Percentiles rank a stretch among this genome's conserved stretches.
phyloP scores from a whole-genome alignment of 2,113 vertebrate species.

The Rhineura floridana region DNA sequence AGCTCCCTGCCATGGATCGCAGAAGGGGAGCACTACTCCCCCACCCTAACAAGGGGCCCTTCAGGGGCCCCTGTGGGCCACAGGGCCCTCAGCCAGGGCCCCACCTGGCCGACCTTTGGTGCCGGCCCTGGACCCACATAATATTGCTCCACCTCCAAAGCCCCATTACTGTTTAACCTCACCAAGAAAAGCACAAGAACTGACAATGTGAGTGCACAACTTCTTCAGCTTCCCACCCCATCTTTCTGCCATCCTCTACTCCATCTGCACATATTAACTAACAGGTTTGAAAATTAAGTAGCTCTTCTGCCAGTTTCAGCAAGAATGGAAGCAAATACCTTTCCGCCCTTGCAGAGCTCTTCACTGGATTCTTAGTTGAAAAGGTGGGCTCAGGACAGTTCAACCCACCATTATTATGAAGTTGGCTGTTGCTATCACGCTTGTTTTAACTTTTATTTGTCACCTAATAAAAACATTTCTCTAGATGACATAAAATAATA shows the following conservation, averaged over 20 bases:
- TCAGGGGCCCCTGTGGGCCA: no score
- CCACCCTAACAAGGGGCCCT: no score
- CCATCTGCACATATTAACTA: neutral
- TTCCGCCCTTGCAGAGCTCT: neutral
- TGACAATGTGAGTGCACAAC: neutral
- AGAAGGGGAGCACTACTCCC: no score
- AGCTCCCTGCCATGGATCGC: no score
- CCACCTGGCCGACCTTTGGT: no score
- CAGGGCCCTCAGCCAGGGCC: no score
- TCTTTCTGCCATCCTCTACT: neutral
- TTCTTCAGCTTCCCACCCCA: neutral
- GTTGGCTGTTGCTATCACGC: neutral
- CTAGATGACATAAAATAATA: no score
- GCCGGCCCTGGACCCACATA: no score
- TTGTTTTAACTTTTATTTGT: neutral
- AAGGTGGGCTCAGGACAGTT: neutral
- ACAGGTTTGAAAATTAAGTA: neutral
- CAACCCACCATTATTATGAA: neutral
- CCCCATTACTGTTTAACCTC: neutral
- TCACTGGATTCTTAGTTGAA: neutral
- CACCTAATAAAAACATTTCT: no score
- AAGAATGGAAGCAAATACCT: neutral
- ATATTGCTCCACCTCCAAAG: neutral
- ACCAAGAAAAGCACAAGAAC: neutral
- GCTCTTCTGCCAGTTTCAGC: neutral